Percentiles rank a stretch among this genome's conserved stretches.
These are phyloP conservation scores for Mustela nigripes DNA, from an alignment of 2,113 vertebrate genomes.

Conservation along the genomic window DNA sequence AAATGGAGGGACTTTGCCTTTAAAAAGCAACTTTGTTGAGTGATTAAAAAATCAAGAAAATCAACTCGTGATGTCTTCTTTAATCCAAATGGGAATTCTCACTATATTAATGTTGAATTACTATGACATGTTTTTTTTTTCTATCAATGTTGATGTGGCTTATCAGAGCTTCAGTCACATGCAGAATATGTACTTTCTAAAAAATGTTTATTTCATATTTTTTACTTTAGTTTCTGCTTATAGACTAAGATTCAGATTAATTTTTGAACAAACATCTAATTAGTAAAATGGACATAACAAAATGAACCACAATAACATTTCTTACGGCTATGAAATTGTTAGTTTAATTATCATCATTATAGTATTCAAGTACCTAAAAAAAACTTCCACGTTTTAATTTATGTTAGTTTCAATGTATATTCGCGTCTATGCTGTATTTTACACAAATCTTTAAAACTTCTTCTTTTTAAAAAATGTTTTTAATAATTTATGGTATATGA, in stretches of 20 bases:
- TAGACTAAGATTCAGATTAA: neutral
- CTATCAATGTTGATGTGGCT: neutral
- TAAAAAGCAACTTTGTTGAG: neutral
- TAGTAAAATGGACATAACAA: neutral
- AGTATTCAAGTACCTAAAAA: neutral
- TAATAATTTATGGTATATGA: neutral
- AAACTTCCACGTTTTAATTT: neutral
- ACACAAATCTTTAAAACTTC: neutral
- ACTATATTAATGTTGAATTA: neutral
- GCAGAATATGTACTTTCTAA: neutral
- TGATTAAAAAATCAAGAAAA: conserved; percentile 26
- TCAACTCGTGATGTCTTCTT: conserved; percentile 10
- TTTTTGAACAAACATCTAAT: neutral
- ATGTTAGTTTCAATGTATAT: neutral
- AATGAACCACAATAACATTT: neutral
- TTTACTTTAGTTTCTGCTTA: conserved; percentile 17
- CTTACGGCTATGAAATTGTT: neutral
- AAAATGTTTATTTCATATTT: neutral
- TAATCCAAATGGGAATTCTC: neutral
- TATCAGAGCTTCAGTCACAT: neutral
- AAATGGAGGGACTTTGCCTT: neutral
- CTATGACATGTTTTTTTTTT: neutral
- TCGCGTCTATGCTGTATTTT: neutral
- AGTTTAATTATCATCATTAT: neutral
- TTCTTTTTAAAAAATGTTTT: neutral